These are phyloP conservation scores for Pseudolycoriella hygida DNA, from an alignment of 2,888 invertebrate species.

Conservation along the genomic window DNA sequence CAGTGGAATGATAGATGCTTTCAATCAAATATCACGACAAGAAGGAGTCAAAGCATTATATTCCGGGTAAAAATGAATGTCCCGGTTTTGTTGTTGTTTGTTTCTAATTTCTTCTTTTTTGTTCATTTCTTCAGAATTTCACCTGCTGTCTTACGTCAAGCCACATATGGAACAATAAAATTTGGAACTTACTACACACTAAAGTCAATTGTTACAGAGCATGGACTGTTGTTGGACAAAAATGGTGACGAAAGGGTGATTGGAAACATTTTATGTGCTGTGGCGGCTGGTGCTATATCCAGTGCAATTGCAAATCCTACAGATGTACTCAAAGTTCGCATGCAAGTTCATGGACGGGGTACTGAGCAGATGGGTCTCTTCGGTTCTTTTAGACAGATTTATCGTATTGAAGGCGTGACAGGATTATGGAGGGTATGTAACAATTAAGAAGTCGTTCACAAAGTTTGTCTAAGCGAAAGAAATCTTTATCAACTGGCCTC, in stretches of 20 bases:
- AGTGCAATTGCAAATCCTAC: constrained; percentile 94
- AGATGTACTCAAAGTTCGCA: constrained; percentile 87
- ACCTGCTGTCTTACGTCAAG: constrained; percentile 82
- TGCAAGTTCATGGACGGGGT: constrained; percentile 57
- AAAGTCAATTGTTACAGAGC: constrained; percentile 48
- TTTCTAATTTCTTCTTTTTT: not conserved
- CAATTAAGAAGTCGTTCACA: not conserved
- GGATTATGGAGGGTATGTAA: constrained; percentile 68
- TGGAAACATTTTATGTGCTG: constrained; percentile 64
- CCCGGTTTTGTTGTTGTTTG: not conserved
- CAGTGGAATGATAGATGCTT: constrained; percentile 83
- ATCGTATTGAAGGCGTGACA: constrained; percentile 60
- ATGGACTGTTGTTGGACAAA: constrained; percentile 27
- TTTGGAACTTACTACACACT: constrained; percentile 89
- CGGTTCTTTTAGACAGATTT: constrained; percentile 68
- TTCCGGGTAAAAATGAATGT: constrained; percentile 43
- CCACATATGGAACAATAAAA: constrained; percentile 91
- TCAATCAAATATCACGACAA: constrained; percentile 66
- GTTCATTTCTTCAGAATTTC: constrained; percentile 45
- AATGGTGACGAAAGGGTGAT: constrained; percentile 36
- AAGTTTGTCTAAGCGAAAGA: no score
- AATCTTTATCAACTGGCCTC: no score
- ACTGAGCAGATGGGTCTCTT: constrained; percentile 40
- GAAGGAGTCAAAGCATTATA: constrained; percentile 78
- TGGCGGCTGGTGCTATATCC: constrained; percentile 63